phyloP scores from a whole-genome alignment of 2,888 invertebrate genomes.

The Agriopis marginaria region DNA sequence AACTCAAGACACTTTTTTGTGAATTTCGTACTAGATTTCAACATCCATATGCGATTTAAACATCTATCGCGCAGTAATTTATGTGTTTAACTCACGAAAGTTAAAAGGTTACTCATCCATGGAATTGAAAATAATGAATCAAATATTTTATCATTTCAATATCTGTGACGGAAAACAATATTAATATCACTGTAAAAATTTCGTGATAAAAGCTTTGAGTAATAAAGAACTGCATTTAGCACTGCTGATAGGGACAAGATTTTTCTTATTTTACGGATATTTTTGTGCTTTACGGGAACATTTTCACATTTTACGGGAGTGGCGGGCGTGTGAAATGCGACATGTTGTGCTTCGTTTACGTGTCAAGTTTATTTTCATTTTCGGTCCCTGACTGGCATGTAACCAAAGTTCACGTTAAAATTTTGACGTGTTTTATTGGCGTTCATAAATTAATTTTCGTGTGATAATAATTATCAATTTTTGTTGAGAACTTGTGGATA shows the following conservation, averaged over 20 bases:
- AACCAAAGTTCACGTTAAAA: slow-evolving; percentile 11
- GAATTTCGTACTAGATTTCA: too few relatives aligned
- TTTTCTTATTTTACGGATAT: not conserved
- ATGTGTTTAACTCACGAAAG: too few relatives aligned
- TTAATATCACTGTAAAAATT: too few relatives aligned
- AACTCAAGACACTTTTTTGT: too few relatives aligned
- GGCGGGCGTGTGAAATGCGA: slow-evolving; percentile 6
- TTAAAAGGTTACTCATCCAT: too few relatives aligned
- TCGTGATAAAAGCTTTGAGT: not conserved
- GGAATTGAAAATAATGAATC: too few relatives aligned
- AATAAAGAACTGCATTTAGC: not conserved
- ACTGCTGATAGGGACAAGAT: slow-evolving; percentile 11
- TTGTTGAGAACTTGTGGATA: not conserved
- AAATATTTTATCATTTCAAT: slow-evolving; percentile 4
- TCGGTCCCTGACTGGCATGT: slow-evolving; percentile 7
- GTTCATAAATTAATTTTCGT: slow-evolving; percentile 4
- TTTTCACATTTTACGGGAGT: slow-evolving; percentile 15
- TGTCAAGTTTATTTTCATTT: slow-evolving; percentile 27
- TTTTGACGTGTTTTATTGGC: not conserved
- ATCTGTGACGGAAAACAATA: not conserved
- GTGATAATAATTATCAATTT: not conserved
- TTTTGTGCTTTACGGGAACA: slow-evolving; percentile 12
- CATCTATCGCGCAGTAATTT: too few relatives aligned
- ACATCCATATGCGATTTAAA: too few relatives aligned
- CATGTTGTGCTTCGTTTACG: slow-evolving; percentile 1